Percentiles rank a stretch among this genome's conserved stretches.
phyloP scores from a whole-genome alignment of 37 sponge, comb jelly and placozoan species.

The Haliclona indistincta region DNA sequence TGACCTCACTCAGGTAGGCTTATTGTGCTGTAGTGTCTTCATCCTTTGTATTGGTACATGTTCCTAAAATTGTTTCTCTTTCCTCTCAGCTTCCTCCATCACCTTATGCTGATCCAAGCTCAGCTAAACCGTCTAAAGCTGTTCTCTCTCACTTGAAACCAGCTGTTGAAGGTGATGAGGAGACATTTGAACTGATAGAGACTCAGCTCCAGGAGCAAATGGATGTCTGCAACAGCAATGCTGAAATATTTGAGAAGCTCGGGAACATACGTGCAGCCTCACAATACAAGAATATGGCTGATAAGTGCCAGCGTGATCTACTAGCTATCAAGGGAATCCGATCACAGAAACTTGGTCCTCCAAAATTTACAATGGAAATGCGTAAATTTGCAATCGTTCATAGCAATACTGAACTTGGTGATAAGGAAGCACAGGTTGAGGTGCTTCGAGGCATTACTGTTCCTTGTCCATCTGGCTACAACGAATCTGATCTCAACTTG shows the following conservation, averaged over 20 bases:
- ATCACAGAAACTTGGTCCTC: conserved; percentile 60
- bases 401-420: conserved; percentile 64
- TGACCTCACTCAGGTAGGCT: conserved; percentile 61
- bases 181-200: conserved; percentile 70
- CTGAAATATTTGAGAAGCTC: conserved; percentile 55
- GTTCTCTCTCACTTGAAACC: conserved; percentile 46
- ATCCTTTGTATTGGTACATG: neutral
- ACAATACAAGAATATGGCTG: conserved; percentile 73
- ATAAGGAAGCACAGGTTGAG: conserved; percentile 73
- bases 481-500: conserved; percentile 74
- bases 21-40: neutral
- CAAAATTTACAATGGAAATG: conserved; percentile 88
- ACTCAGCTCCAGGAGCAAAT: conserved; percentile 73
- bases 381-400: conserved; percentile 78
- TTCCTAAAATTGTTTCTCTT: neutral
- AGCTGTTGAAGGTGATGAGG: conserved; percentile 60
- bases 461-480: conserved; percentile 63
- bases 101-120: conserved; percentile 44
- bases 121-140: conserved; percentile 24
- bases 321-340: conserved; percentile 75
- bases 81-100: conserved; percentile 32
- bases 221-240: conserved; percentile 55
- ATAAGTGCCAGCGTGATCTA: conserved; percentile 71
- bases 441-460: conserved; percentile 54
- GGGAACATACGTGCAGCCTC: conserved; percentile 56